Percentiles rank a stretch among this genome's conserved stretches.
phyloP scores from a whole-genome alignment of 2,113 vertebrate genomes.

The Choloepus hoffmanni region DNA sequence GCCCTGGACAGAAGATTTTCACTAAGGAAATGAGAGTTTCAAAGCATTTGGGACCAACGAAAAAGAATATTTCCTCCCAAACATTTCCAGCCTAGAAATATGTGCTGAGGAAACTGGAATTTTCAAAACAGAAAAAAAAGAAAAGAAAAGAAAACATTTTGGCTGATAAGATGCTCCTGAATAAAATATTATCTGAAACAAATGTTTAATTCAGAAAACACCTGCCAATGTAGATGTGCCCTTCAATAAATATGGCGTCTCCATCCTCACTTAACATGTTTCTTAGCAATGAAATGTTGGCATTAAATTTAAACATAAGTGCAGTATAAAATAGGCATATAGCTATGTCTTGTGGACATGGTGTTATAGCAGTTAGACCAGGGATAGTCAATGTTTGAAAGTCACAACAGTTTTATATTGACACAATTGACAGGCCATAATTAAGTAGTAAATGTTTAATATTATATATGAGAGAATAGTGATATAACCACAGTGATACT shows the following conservation, averaged over 20 bases:
- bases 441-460: constrained; percentile 55
- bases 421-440: constrained; percentile 33
- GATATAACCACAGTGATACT: neutral
- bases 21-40: constrained; percentile 48
- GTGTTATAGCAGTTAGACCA: constrained; percentile 70
- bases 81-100: constrained; percentile 73
- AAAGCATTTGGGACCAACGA: constrained; percentile 53
- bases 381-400: constrained; percentile 68
- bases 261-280: constrained; percentile 80
- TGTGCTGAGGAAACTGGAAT: constrained; percentile 76
- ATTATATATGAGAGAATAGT: constrained; percentile 34
- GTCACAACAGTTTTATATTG: constrained; percentile 68
- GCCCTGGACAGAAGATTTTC: constrained; percentile 43
- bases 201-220: constrained; percentile 84
- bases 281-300: constrained; percentile 82
- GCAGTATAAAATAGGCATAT: constrained; percentile 75
- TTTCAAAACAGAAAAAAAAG: constrained; percentile 70
- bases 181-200: constrained; percentile 84
- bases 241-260: constrained; percentile 84
- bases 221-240: constrained; percentile 84
- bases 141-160: constrained; percentile 73
- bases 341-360: constrained; percentile 73
- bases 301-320: constrained; percentile 82
- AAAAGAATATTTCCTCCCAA: constrained; percentile 68
- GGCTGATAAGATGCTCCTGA: constrained; percentile 81